These are phyloP conservation scores for Agrochola lychnidis DNA, from an alignment of 2,888 invertebrate species.

Conservation along the genomic window DNA sequence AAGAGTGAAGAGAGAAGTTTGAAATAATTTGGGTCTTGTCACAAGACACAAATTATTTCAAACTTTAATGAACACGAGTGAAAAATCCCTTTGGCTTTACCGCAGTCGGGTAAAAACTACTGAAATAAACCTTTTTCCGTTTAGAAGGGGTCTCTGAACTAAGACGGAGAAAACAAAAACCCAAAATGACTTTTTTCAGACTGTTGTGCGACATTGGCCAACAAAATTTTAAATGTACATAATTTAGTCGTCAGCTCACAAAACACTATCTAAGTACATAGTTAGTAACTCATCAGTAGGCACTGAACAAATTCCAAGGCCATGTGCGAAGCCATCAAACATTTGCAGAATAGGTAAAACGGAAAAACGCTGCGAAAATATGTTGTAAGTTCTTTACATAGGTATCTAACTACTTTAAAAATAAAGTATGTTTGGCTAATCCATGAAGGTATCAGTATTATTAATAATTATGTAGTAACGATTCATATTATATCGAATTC, in stretches of 20 bases:
- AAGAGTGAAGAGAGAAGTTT: not conserved
- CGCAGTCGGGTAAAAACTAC: not conserved
- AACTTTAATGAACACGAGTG: not conserved
- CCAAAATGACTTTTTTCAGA: not conserved
- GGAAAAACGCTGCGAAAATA: slow-evolving; percentile 46
- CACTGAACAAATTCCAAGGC: slow-evolving; percentile 57
- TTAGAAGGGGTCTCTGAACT: too few relatives aligned
- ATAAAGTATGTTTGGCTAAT: slow-evolving; percentile 27
- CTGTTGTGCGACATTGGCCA: not conserved
- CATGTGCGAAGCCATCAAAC: slow-evolving; percentile 34
- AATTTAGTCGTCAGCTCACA: not conserved
- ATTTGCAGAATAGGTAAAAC: slow-evolving; percentile 53
- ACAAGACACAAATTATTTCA: not conserved
- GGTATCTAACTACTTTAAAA: slow-evolving; percentile 16
- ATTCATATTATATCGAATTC: not conserved
- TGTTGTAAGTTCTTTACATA: slow-evolving; percentile 13
- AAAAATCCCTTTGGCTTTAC: not conserved
- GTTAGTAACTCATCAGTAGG: slow-evolving; percentile 41
- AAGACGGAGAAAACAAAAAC: too few relatives aligned
- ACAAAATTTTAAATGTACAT: not conserved
- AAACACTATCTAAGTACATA: slow-evolving; percentile 20
- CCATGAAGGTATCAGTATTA: slow-evolving; percentile 5
- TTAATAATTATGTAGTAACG: slow-evolving; percentile 14
- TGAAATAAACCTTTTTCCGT: not conserved
- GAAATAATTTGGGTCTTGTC: not conserved